Evolutionary conservation across 2,797 vertebrate species (phyloP).

Genomic region (Labroides dimidiatus): DNA sequence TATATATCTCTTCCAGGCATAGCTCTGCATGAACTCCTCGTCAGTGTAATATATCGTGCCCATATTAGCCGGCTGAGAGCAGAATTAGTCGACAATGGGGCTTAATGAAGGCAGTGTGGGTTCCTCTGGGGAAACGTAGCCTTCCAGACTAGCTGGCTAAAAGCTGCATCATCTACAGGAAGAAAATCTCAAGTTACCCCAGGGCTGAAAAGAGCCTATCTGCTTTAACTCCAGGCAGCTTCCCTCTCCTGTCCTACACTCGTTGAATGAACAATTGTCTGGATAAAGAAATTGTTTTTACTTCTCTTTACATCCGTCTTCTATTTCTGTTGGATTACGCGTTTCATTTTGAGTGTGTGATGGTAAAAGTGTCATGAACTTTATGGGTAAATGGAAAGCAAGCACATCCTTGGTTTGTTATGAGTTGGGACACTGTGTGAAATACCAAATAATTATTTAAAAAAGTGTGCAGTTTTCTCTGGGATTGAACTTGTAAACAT

Average conservation of each 20-base stretch:
- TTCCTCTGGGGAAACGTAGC: slow-evolving; percentile 36
- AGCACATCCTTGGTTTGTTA: background rate
- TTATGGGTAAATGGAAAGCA: background rate
- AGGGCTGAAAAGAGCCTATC: slow-evolving; percentile 35
- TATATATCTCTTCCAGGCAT: slow-evolving; percentile 17
- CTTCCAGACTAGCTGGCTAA: slow-evolving; percentile 36
- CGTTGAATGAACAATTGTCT: slow-evolving; percentile 1
- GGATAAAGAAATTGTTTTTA: background rate
- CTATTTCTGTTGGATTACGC: background rate
- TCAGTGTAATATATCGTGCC: slow-evolving; percentile 15
- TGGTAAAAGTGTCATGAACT: background rate
- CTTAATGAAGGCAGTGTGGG: slow-evolving; percentile 45
- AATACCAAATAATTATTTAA: too few species aligned
- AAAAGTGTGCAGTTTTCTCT: too few species aligned
- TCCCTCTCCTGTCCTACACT: background rate
- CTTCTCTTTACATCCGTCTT: background rate
- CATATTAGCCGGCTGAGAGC: slow-evolving; percentile 40
- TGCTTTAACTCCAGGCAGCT: slow-evolving; percentile 36
- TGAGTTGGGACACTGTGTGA: too few species aligned
- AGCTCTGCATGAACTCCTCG: slow-evolving; percentile 9
- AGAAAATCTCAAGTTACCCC: slow-evolving; percentile 51
- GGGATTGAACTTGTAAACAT: too few species aligned
- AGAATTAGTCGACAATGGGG: slow-evolving; percentile 41
- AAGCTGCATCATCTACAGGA: slow-evolving; percentile 45
- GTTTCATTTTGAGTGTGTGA: background rate